A percentile compares a stretch with the other conserved stretches of the same genome.
Conservation (phyloP, 1,140 invertebrate species). For the Eupristina koningsbergeri region DNA sequence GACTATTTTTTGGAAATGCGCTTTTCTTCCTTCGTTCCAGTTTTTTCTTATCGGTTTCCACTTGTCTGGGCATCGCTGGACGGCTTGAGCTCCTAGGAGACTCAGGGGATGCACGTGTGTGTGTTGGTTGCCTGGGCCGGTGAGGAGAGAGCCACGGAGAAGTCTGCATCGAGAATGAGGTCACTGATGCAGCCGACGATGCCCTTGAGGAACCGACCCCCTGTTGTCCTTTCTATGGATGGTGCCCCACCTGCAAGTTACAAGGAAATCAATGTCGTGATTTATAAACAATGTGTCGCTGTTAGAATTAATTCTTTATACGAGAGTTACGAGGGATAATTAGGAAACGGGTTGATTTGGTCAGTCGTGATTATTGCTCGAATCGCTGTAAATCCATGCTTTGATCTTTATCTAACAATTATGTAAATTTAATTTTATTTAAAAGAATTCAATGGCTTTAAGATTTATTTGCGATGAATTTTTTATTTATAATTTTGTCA, state of each 20-base stretch:
- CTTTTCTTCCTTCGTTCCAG: not conserved
- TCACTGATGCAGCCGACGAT: constrained; percentile 87
- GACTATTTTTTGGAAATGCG: not conserved
- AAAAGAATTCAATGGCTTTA: no score
- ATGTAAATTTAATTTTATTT: no score
- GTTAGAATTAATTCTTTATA: no score
- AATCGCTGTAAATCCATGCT: no score
- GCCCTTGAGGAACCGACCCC: constrained; percentile 80
- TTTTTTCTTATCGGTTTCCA: not conserved
- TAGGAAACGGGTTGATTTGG: no score
- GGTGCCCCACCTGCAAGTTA: constrained; percentile 81
- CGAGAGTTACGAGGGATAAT: no score
- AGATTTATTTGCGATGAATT: no score
- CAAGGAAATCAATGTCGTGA: not conserved
- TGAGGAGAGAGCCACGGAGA: constrained; percentile 77
- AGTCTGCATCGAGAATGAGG: constrained; percentile 85
- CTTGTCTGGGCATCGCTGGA: not conserved
- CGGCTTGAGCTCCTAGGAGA: constrained; percentile 25
- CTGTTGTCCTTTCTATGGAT: constrained; percentile 78
- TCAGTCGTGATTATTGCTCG: no score
- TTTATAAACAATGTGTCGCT: not conserved
- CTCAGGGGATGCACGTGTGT: constrained; percentile 71
- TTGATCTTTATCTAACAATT: no score
- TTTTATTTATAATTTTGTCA: no score
- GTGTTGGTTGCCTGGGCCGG: constrained; percentile 76